Percentiles rank a stretch among this genome's conserved stretches.
phyloP scores from a whole-genome alignment of 2,888 invertebrate genomes.

The Cynaeus angustus region DNA sequence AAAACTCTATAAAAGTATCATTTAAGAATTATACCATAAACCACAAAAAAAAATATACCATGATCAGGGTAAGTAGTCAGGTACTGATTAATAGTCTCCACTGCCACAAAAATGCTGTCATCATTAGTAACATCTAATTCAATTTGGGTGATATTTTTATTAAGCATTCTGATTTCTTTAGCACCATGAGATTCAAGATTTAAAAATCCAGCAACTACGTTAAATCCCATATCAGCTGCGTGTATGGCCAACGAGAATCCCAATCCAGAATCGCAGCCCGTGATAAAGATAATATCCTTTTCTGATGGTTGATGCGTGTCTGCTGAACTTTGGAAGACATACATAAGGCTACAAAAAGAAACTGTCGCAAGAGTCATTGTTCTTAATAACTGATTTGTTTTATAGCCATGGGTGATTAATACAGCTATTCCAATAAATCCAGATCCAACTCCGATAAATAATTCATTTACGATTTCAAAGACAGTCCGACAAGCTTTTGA shows the following conservation, averaged over 20 bases:
- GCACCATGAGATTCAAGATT: conserved; percentile 77
- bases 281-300: conserved; percentile 78
- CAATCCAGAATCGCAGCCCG: conserved; percentile 91
- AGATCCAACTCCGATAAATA: conserved; percentile 66
- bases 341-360: conserved; percentile 64
- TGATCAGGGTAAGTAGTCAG: conserved; percentile 73
- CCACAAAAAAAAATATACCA: conserved; percentile 65
- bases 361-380: conserved; percentile 62
- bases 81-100: conserved; percentile 71
- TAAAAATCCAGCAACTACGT: conserved; percentile 86
- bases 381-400: conserved; percentile 61
- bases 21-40: not conserved
- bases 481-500: conserved; percentile 42
- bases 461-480: conserved; percentile 68
- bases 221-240: conserved; percentile 77
- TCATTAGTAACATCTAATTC: conserved; percentile 81
- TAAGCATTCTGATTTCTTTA: conserved; percentile 69
- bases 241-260: conserved; percentile 83
- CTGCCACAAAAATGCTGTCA: conserved; percentile 74
- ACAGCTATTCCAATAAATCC: conserved; percentile 66
- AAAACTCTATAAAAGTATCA: conserved; percentile 75
- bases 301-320: conserved; percentile 57
- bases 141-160: conserved; percentile 71
- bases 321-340: conserved; percentile 54
- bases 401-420: conserved; percentile 64